These are phyloP conservation scores for Todiramphus chloris DNA, from an alignment of 2,113 vertebrate species.

Conservation along the genomic window DNA sequence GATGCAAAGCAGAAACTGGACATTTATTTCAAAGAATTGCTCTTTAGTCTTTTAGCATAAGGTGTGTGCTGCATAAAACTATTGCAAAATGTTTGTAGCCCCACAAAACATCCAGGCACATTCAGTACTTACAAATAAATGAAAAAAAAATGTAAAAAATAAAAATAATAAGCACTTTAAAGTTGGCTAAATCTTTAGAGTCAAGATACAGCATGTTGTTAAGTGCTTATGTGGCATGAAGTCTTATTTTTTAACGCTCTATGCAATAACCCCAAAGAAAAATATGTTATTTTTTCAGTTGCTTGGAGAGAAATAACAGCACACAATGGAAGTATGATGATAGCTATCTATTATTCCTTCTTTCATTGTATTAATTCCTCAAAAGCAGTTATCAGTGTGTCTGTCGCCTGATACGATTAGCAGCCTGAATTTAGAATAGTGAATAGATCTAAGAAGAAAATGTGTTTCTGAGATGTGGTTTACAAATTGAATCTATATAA, in stretches of 20 bases:
- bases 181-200: neutral
- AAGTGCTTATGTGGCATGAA: neutral
- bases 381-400: neutral
- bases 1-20: neutral
- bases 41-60: neutral
- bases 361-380: neutral
- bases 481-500: neutral
- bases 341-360: neutral
- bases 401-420: rapidly evolving
- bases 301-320: neutral
- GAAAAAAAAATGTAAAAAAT: neutral
- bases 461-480: neutral
- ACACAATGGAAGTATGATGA: neutral
- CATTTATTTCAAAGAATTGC: neutral
- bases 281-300: neutral
- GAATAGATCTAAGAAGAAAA: neutral
- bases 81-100: neutral
- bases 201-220: neutral
- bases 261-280: neutral
- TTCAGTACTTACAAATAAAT: neutral
- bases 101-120: neutral
- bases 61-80: neutral
- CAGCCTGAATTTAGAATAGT: neutral
- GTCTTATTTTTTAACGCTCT: neutral
- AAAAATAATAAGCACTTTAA: neutral